phyloP scores from a whole-genome alignment of 1,140 invertebrate species.

The Dolichoris vasculosae region DNA sequence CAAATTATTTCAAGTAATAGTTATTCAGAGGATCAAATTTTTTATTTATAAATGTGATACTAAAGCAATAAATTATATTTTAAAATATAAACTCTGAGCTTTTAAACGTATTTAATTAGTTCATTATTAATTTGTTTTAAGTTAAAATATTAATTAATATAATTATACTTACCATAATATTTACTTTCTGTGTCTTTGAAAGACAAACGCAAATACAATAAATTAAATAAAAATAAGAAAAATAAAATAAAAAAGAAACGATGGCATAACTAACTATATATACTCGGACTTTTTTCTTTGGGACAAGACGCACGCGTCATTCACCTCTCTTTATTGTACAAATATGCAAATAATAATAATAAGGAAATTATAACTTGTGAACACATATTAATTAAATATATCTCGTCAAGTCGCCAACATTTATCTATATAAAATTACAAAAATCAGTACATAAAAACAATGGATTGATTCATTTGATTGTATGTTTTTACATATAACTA shows the following conservation, averaged over 20 bases:
- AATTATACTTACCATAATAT: not conserved
- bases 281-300: conserved; percentile 56
- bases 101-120: too few relatives aligned
- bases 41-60: too few relatives aligned
- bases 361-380: conserved; percentile 22
- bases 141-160: too few relatives aligned
- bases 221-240: not conserved
- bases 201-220: not conserved
- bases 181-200: not conserved
- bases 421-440: conserved; percentile 11
- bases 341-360: conserved; percentile 55
- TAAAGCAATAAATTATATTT: too few relatives aligned
- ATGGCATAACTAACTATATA: conserved; percentile 45
- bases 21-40: too few relatives aligned
- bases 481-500: not conserved
- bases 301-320: conserved; percentile 60
- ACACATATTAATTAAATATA: conserved; percentile 23
- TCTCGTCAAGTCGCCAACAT: not conserved
- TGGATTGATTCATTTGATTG: not conserved
- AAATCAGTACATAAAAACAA: conserved; percentile 12
- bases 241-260: conserved; percentile 14
- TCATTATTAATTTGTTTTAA: too few relatives aligned
- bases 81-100: too few relatives aligned
- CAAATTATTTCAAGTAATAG: too few relatives aligned
- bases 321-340: conserved; percentile 64